phyloP scores from a whole-genome alignment of 2,888 invertebrate genomes.

The Noctua janthe region DNA sequence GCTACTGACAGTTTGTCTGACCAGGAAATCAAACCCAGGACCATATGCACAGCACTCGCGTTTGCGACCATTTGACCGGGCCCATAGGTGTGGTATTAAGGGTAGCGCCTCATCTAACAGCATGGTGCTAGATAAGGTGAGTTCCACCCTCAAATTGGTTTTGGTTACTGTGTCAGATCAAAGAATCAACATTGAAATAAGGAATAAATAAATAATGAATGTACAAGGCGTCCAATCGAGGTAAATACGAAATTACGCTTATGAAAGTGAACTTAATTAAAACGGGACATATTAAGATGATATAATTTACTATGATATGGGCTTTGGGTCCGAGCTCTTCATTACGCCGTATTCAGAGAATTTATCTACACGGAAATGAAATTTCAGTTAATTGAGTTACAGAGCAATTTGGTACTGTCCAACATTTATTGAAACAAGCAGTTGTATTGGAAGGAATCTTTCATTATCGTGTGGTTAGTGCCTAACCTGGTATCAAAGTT shows the following conservation, averaged over 20 bases:
- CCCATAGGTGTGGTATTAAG: background rate
- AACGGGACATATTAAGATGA: conserved; percentile 4
- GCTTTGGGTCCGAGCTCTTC: conserved; percentile 17
- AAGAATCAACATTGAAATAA: background rate
- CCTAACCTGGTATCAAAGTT: too few relatives aligned
- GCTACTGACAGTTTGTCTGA: background rate
- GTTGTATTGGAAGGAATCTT: background rate
- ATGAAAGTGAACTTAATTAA: conserved; percentile 19
- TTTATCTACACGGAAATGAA: conserved; percentile 24
- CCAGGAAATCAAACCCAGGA: background rate
- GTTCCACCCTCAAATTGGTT: too few relatives aligned
- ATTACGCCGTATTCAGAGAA: conserved; percentile 38
- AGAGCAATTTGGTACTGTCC: background rate
- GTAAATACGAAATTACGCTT: conserved; percentile 3
- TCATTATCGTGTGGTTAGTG: too few relatives aligned
- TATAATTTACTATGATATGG: conserved; percentile 29
- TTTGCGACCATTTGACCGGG: background rate
- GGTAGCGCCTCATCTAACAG: background rate
- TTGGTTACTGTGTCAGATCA: too few relatives aligned
- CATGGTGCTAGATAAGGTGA: background rate
- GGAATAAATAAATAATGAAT: background rate
- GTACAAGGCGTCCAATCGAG: background rate
- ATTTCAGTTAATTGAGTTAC: conserved; percentile 17
- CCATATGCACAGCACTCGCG: background rate
- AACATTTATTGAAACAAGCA: background rate